Evolutionary conservation across 2,888 invertebrate genomes (phyloP), one percentile per base, ranked within the genome.

Genomic region (Catotricha subobsoleta): DNA sequence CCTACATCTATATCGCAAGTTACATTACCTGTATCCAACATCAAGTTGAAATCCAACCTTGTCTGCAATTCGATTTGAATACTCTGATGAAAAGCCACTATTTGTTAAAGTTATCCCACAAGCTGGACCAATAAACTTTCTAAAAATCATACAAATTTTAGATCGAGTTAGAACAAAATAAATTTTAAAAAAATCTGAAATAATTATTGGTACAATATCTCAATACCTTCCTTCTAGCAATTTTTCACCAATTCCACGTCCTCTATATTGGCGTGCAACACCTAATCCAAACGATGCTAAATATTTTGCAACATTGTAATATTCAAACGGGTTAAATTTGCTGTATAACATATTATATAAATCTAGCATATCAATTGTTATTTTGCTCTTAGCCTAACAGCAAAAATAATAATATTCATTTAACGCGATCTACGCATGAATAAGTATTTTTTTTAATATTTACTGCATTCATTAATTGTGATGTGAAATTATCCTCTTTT

Each of bases 401-500:
- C 2, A 28, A 25, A 30, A 18, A 10, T 10, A 18, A 13, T 13
- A 28, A 28, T 5, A n/a, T 13, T 28, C 12, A 7, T 7, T 13
- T 29, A 8, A n/a, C n/a, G n/a, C n/a, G n/a, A n/a, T n/a, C n/a
- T n/a, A n/a, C n/a, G n/a, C n/a, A n/a, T n/a, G n/a, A n/a, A n/a
- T n/a, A n/a, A n/a, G n/a, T n/a, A n/a, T n/a, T n/a, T n/a, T n/a
- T n/a, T n/a, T n/a, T n/a, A n/a, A n/a, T n/a, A n/a, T n/a, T 7
- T 34, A 16, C 3, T 2, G 3, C 7, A 35, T 18, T 16, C 10
- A 7, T 5, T 3, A 8, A 35, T n/a, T n/a, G n/a, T n/a, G n/a
- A n/a, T n/a, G n/a, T n/a, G 8, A 29, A 39, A 7, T 62, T 58
- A 15, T 67, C 66, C 0, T 52, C 60, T 40, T 57, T 57, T 23